Base-by-base conservation (phyloP, 2,888 invertebrate genomes). In the Clistopyga incitator region DNA sequence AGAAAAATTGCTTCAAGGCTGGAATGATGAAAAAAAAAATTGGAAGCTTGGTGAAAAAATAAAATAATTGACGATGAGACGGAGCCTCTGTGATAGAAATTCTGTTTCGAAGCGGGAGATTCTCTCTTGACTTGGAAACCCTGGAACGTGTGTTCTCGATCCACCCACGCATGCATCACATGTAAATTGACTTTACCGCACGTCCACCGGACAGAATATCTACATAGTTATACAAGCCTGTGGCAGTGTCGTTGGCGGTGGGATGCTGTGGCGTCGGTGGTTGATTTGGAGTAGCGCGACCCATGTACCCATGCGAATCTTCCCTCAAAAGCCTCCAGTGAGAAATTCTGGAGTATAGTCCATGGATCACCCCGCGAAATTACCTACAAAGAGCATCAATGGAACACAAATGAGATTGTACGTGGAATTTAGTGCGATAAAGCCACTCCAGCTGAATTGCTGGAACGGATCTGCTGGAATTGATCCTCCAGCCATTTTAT, bases 301-400 rank as follows among this genome's bases (percentile, higher is more conserved):
- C 68, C 70, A 70, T 72, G 74, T 72, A 72, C 34, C 25, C 78
- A 80, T 80, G 79, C 77, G 81, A 81, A 81, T 84, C 74, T 64
- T 29, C 38, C 47, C 67, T 25, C 67, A 15, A 45, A 15, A 34
- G 18, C 61, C 47, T 74, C 59, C 4, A 52, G 56, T 45, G 67
- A 20, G 74, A 59, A 23, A 74, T n/a, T 56, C 38, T 34, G 34
- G 3, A 50, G 47, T 50, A 50, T 18, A 29, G 64, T 56, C 54
- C 78, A 64, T 70, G 54, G 56, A 70, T 75, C 78, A 70, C 78
- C 67, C 38, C 13, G 70, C 50, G 15, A 75, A 82, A 78, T 82
- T 78, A n/a, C 45, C 45, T 45, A 74, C 64, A 82, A 23, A 56
- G 75, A 56, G 75, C 18, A 75, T 75, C 25, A 72, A 68, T 50